Evolutionary conservation across 2,113 vertebrate species (phyloP).

Genomic region (Alligator sinensis): DNA sequence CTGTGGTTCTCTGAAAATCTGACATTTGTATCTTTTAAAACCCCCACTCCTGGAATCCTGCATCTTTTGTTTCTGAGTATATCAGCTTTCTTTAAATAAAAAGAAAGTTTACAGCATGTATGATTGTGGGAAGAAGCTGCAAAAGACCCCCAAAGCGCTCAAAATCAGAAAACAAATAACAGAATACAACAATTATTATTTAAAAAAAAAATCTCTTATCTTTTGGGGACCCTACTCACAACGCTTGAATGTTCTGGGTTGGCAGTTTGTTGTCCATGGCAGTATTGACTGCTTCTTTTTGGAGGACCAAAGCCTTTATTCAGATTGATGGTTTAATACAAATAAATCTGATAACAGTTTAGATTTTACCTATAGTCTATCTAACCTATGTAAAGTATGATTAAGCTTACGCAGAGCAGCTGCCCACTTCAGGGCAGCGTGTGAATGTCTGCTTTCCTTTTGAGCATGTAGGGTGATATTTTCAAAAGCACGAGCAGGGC

Average conservation of each 20-base stretch:
- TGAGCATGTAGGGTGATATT: not conserved
- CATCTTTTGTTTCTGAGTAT: not conserved
- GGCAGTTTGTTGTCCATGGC: not conserved
- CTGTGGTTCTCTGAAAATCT: not conserved
- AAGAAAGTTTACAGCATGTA: not conserved
- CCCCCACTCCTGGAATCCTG: not conserved
- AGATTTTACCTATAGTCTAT: not conserved
- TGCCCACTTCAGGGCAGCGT: not conserved
- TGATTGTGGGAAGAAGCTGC: not conserved
- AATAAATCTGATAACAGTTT: not conserved
- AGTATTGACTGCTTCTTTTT: not conserved
- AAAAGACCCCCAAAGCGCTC: not conserved
- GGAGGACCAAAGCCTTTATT: fast-evolving
- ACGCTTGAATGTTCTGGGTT: not conserved
- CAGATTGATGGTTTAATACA: not conserved
- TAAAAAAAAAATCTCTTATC: not conserved
- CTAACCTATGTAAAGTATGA: not conserved
- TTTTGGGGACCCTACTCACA: not conserved
- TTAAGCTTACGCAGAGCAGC: not conserved
- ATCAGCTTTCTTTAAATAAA: not conserved
- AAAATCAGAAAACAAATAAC: fast-evolving
- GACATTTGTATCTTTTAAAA: not conserved
- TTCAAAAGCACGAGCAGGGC: not conserved
- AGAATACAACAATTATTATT: not conserved
- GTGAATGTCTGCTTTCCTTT: not conserved